Conservation (phyloP, 2,113 vertebrate species). For the Notarius quadriscutis region DNA sequence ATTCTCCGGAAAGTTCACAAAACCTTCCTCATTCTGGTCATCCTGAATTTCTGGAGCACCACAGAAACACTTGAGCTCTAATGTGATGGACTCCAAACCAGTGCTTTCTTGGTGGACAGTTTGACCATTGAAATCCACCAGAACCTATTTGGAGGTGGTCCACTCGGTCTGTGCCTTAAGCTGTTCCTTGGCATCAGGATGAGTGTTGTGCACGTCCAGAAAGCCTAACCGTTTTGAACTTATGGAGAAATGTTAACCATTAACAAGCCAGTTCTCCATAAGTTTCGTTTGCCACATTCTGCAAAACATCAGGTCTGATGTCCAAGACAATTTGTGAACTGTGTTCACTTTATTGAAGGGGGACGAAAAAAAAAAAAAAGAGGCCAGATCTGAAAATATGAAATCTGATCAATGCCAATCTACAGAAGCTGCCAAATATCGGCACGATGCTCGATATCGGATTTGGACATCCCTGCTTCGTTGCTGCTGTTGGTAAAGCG, state of each 20-base stretch:
- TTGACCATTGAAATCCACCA: not conserved
- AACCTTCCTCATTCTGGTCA: not conserved
- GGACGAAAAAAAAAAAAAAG: not conserved
- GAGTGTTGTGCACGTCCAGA: not conserved
- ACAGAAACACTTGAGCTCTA: not conserved
- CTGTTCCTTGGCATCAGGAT: not conserved
- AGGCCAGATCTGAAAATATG: not conserved
- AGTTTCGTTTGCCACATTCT: not conserved
- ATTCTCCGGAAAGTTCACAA: not conserved
- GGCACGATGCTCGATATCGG: not conserved
- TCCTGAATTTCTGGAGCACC: not conserved
- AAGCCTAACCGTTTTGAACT: not conserved
- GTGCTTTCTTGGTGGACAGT: not conserved
- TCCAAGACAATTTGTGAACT: not conserved
- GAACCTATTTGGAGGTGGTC: constrained; percentile 1
- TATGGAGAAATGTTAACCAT: not conserved
- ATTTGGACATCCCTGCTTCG: not conserved
- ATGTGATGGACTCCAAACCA: not conserved
- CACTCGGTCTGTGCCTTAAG: not conserved
- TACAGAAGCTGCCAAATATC: not conserved
- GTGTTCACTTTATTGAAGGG: not conserved
- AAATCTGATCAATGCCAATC: not conserved
- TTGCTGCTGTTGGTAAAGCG: not conserved
- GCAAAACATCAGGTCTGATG: not conserved
- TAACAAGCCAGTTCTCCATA: not conserved